Evolutionary conservation across 2,797 vertebrate species (phyloP), one percentile per base, ranked within the genome.

Genomic region (Leuciscus waleckii): DNA sequence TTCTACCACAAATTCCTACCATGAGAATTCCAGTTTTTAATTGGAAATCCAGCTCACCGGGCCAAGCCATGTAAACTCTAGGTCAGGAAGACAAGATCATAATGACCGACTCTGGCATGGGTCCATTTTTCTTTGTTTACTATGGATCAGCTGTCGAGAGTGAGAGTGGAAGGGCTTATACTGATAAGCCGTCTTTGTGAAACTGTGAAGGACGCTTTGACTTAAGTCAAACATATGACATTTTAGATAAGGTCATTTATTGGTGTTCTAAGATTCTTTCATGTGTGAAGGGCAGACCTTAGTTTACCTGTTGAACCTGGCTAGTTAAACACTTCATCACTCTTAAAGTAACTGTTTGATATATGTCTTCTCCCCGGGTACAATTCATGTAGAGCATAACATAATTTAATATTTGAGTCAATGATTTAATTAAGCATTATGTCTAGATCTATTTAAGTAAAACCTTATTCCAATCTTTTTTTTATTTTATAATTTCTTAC

Each of bases 11-110:
- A 73, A 74, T 84, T 73, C 35, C 41, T 79, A 65, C n/a, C 61
- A 56, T 75, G 77, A 79, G 46, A 87, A 37, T 51, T 75, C 63
- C 65, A 54, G 51, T 87, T 67, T 84, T 70, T 69, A 78, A 82
- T 70, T 39, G 74, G 71, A 77, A 87, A 87, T 61, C 63, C 56
- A 63, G 74, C 32, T 51, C 63, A 76, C 39, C 7, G 10, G 63
- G 39, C 65, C 46, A 87, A 69, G 76, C 63, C 81, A 58, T 58
- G 61, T 79, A 37, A 76, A 68, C 49, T 84, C 43, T 84, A 81
- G 71, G 78, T 75, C 79, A 80, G 63, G 10, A 61, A 84, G 70
- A 39, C 23, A 46, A 79, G 63, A 71, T 76, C 41, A 41, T 63
- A 84, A 77, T 84, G 70, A 81, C 71, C 81, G 51, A 68, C 39